A percentile compares a stretch with the other conserved stretches of the same genome.
These are phyloP conservation scores for Drosophila trapezifrons DNA, from an alignment of 1,140 invertebrate species.

Conservation along the genomic window DNA sequence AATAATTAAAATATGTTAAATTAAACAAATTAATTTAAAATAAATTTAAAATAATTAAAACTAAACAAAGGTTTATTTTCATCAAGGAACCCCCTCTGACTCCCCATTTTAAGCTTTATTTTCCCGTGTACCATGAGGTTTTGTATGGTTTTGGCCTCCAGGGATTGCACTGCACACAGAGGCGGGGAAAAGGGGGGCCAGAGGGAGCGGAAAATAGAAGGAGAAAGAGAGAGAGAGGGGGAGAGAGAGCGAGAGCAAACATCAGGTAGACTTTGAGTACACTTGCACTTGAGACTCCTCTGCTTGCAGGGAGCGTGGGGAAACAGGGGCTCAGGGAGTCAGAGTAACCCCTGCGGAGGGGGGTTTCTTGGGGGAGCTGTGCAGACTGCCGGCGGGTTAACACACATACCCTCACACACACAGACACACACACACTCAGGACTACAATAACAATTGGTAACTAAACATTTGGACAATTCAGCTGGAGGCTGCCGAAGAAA, in stretches of 20 bases:
- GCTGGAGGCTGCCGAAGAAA: conserved; percentile 22
- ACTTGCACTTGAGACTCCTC: conserved; percentile 69
- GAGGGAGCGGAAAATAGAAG: conserved; percentile 3
- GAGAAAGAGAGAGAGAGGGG: conserved; percentile 2
- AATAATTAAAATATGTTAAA: no score
- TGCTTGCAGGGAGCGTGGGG: conserved; percentile 13
- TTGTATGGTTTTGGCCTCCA: conserved; percentile 49
- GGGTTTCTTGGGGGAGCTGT: not conserved
- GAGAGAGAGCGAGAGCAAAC: conserved; percentile 41
- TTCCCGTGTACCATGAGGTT: conserved; percentile 15
- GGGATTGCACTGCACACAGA: conserved; percentile 40
- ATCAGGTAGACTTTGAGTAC: conserved; percentile 71
- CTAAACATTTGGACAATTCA: conserved; percentile 52
- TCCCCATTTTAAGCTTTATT: not conserved
- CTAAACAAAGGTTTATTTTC: not conserved
- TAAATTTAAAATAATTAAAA: not conserved
- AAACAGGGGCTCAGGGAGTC: conserved; percentile 5
- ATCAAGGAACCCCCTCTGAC: no score
- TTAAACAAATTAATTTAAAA: no score
- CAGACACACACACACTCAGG: conserved; percentile 3
- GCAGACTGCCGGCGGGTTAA: conserved; percentile 29
- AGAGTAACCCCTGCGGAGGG: not conserved
- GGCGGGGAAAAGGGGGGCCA: not conserved
- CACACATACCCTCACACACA: conserved; percentile 4
- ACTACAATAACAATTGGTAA: conserved; percentile 49